Evolutionary conservation across 2,113 vertebrate genomes (phyloP), one percentile per base, ranked within the genome.

Genomic region (Megatriorchis doriae): DNA sequence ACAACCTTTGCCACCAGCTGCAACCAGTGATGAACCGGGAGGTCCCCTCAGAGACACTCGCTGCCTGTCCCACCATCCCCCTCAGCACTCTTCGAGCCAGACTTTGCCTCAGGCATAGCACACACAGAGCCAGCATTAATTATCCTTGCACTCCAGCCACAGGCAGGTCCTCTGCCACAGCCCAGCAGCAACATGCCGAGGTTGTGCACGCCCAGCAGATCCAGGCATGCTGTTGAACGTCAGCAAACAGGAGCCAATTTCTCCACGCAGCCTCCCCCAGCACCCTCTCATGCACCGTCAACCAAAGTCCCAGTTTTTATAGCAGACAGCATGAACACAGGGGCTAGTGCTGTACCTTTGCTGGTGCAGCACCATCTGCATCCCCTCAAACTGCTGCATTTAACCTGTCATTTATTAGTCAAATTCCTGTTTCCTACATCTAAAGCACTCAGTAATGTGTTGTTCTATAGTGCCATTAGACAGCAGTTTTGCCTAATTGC

Each of bases 21-120:
- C 36, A 34, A 6, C 5, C 0, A 0, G 9, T 18, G 38, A 10
- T 27, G 42, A 66, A 25, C 13, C 1, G 3, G 23, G 26, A 67
- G 22, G 17, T 48, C 52, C 23, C 34, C 36, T 20, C 43, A 1
- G 5, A 59, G 63, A 16, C 17, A 2, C 48, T 19, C 12, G 3
- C 48, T 19, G 40, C 22, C 56, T 8, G 23, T 21, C 13, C 50
- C 78, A 47, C 4, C 50, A 9, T 2, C 11, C 63, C 15, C 38
- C 22, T 10, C 45, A 5, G 50, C 79, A 7, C 34, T 16, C 0
- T 2, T 18, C 23, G 10, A 32, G 21, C 25, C 62, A 82, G 36
- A 13, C 26, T 27, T 8, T 38, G 15, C 87, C 48, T 10, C 4
- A 2, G 31, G 61, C 42, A 4, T 1, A 22, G 45, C 75, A 32